These are phyloP conservation scores for Tinea pellionella DNA, from an alignment of 2,888 invertebrate genomes.

Conservation along the genomic window DNA sequence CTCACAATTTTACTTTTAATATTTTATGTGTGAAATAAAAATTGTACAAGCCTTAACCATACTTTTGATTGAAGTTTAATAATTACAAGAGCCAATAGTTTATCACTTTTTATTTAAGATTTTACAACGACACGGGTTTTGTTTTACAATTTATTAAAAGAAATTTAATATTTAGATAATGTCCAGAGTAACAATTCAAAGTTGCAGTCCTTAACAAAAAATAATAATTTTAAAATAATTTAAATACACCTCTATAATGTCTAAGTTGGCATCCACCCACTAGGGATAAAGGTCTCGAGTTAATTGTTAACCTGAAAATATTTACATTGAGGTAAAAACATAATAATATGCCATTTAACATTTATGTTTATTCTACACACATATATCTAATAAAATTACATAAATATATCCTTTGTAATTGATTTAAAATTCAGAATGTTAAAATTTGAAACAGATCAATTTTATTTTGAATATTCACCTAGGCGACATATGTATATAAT, in stretches of 20 bases:
- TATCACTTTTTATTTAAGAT: constrained; percentile 17
- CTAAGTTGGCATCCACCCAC: constrained; percentile 54
- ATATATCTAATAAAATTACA: too few relatives aligned
- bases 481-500: constrained; percentile 96
- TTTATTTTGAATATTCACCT: constrained; percentile 33
- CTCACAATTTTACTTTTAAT: not conserved
- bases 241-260: constrained; percentile 62
- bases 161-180: not conserved
- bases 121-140: not conserved
- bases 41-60: not conserved
- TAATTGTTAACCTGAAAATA: constrained; percentile 53
- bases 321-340: constrained; percentile 19
- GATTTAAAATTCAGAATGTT: too few relatives aligned
- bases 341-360: not conserved
- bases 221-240: constrained; percentile 64
- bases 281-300: constrained; percentile 42
- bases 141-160: not conserved
- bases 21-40: not conserved
- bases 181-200: not conserved
- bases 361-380: not conserved
- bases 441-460: too few relatives aligned
- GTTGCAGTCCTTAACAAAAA: constrained; percentile 1
- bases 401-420: too few relatives aligned
- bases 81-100: constrained; percentile 15
- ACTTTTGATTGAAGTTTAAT: constrained; percentile 3